Conservation (phyloP, 1,140 invertebrate genomes). For the Drosophila sp. region DNA sequence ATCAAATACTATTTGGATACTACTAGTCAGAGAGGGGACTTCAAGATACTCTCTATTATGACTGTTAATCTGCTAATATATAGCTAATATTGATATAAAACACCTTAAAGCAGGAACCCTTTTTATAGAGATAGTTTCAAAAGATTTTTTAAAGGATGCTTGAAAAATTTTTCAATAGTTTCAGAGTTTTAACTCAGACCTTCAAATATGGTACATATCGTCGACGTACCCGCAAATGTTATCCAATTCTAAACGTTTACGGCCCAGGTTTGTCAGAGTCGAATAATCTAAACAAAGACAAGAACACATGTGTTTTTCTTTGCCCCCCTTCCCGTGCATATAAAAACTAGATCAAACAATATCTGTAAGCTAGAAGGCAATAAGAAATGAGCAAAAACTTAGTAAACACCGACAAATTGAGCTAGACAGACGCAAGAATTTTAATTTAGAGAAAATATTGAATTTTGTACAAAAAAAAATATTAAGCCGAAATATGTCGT, state of each 20-base stretch:
- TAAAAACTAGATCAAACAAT: constrained; percentile 25
- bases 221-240: not conserved
- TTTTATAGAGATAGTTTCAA: too few relatives aligned
- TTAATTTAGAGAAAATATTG: not conserved
- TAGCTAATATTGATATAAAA: too few relatives aligned
- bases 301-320: constrained; percentile 48
- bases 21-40: too few relatives aligned
- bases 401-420: constrained; percentile 37
- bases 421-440: not conserved
- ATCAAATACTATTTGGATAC: too few relatives aligned
- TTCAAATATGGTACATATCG: not conserved
- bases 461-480: not conserved
- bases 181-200: too few relatives aligned
- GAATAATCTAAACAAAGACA: not conserved
- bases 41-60: too few relatives aligned
- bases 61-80: too few relatives aligned
- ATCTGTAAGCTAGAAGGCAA: constrained; percentile 2
- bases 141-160: too few relatives aligned
- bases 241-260: not conserved
- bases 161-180: too few relatives aligned
- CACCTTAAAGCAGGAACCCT: too few relatives aligned
- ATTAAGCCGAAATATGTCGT: not conserved
- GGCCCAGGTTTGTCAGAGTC: not conserved
- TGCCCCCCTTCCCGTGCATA: not conserved
- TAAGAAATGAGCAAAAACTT: constrained; percentile 22